Percentiles rank a stretch among this genome's conserved stretches.
phyloP scores from a whole-genome alignment of 2,888 invertebrate genomes.

The Mystacides longicornis region DNA sequence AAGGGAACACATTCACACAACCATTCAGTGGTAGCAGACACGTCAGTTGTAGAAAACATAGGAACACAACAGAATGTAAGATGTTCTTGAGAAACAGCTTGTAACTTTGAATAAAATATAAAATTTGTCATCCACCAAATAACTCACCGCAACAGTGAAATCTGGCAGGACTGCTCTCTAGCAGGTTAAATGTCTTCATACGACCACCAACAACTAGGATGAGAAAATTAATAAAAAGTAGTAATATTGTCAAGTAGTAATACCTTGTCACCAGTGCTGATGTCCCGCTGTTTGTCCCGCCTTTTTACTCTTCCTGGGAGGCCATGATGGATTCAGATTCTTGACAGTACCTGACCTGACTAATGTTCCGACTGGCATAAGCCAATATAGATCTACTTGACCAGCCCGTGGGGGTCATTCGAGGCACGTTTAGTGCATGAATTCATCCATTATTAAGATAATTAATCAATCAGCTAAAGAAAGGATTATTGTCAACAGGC shows the following conservation, averaged over 20 bases:
- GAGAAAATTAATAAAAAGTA: constrained; percentile 24
- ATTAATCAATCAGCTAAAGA: no score
- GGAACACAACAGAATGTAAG: no score
- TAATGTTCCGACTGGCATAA: constrained; percentile 51
- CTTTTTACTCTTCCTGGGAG: constrained; percentile 18
- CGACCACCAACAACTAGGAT: constrained; percentile 24
- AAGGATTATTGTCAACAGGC: no score
- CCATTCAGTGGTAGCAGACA: no score
- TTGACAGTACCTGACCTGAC: constrained; percentile 51
- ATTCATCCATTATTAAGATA: no score
- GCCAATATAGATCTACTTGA: constrained; percentile 35
- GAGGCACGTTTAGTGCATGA: no score
- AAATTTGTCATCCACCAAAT: background rate
- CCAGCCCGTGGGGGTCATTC: background rate
- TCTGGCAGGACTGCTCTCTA: constrained; percentile 9
- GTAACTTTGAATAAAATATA: no score
- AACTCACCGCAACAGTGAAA: constrained; percentile 18
- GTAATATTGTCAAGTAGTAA: constrained; percentile 45
- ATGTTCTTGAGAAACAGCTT: no score
- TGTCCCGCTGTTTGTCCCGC: constrained; percentile 46
- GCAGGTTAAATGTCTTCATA: constrained; percentile 22
- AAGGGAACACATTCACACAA: no score
- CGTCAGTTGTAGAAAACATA: no score
- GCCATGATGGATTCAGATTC: constrained; percentile 37
- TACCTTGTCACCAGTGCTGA: constrained; percentile 46